phyloP scores from a whole-genome alignment of 2,888 invertebrate genomes.

The Agrilus mali region DNA sequence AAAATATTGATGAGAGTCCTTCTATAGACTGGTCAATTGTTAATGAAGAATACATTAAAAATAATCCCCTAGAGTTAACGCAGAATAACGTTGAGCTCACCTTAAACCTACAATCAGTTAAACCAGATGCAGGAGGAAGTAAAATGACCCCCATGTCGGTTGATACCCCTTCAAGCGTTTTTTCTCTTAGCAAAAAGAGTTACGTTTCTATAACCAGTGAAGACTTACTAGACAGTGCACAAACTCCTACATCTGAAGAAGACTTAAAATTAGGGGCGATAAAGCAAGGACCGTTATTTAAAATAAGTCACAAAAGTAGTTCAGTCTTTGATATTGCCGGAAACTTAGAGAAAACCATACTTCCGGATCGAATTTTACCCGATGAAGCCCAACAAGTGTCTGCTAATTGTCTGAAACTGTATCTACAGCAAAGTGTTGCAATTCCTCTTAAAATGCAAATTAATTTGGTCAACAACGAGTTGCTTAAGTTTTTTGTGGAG shows the following conservation, averaged over 20 bases:
- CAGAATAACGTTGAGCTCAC: no score
- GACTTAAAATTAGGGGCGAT: constrained; percentile 30
- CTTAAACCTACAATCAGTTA: no score
- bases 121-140: no score
- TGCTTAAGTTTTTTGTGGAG: constrained; percentile 54
- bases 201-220: constrained; percentile 5
- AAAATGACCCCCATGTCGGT: no score
- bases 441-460: constrained; percentile 56
- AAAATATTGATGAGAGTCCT: not conserved
- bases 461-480: constrained; percentile 57
- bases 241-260: constrained; percentile 25
- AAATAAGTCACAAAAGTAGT: constrained; percentile 4
- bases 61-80: no score
- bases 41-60: no score
- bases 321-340: constrained; percentile 5
- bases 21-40: no score
- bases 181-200: no score
- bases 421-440: constrained; percentile 37
- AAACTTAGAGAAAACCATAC: constrained; percentile 29
- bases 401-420: constrained; percentile 23
- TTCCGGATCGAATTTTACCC: constrained; percentile 22
- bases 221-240: constrained; percentile 6
- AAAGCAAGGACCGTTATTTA: not conserved
- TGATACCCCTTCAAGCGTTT: no score
- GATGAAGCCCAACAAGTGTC: constrained; percentile 32